Evolutionary conservation across 2,888 invertebrate genomes (phyloP).

Genomic region (Apamea crenata): DNA sequence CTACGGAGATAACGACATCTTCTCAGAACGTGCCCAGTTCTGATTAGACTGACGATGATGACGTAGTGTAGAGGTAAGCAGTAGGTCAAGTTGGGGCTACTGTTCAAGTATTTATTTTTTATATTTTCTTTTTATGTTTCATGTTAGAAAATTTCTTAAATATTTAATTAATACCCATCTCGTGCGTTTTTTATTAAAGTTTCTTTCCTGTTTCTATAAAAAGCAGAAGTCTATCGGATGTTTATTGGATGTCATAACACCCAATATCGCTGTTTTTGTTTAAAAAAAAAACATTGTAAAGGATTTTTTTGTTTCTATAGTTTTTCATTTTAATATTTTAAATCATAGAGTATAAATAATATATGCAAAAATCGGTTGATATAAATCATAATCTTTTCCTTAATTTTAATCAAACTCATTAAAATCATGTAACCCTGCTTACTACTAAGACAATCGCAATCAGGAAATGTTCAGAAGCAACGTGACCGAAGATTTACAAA

Average conservation of each 20-base stretch:
- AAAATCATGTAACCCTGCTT: background rate
- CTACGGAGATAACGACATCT: slow-evolving; percentile 35
- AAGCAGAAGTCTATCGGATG: background rate
- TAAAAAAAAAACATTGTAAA: background rate
- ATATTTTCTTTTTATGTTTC: background rate
- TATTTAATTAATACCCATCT: background rate
- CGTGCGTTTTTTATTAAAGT: background rate
- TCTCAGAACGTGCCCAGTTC: slow-evolving; percentile 31
- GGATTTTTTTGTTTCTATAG: background rate
- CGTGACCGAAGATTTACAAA: slow-evolving; percentile 31
- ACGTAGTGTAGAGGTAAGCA: background rate
- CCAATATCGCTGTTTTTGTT: background rate
- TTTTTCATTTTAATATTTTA: background rate
- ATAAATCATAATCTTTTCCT: background rate
- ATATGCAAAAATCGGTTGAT: background rate
- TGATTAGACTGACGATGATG: slow-evolving; percentile 9
- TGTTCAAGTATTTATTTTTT: background rate
- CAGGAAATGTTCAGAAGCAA: slow-evolving; percentile 30
- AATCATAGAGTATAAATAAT: no score
- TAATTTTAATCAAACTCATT: background rate
- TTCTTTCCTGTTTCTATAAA: background rate
- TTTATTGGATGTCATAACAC: background rate
- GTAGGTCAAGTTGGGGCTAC: slow-evolving; percentile 7
- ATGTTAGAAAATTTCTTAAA: background rate
- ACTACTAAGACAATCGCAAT: slow-evolving; percentile 2